These are phyloP conservation scores for Microtus richardsoni DNA, from an alignment of 2,113 vertebrate species.

Conservation along the genomic window DNA sequence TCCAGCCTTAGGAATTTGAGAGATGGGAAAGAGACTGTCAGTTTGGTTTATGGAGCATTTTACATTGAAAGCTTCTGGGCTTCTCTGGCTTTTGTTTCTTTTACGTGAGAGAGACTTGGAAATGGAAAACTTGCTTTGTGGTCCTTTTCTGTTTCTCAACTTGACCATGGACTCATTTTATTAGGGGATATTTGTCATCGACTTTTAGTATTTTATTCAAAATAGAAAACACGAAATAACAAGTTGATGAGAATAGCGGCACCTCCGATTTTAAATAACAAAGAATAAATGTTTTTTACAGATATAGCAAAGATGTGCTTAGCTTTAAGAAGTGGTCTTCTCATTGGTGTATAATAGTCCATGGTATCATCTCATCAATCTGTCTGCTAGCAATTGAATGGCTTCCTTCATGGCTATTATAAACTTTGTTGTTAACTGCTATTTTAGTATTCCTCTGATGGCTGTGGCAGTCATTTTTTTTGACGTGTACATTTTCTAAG, in stretches of 20 bases:
- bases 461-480: neutral
- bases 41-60: slow-evolving; percentile 49
- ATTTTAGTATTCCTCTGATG: neutral
- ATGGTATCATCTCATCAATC: neutral
- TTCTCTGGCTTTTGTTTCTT: slow-evolving; percentile 20
- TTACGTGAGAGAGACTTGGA: neutral
- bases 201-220: slow-evolving; percentile 36
- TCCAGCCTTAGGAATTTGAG: slow-evolving; percentile 35
- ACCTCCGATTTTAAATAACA: neutral
- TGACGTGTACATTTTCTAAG: neutral
- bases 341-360: neutral
- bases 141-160: neutral
- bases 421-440: neutral
- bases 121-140: neutral
- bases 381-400: neutral
- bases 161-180: slow-evolving; percentile 14
- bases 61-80: neutral
- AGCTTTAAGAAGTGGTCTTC: neutral
- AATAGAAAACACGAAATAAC: neutral
- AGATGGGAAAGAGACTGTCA: neutral
- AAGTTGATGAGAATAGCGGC: neutral
- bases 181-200: neutral
- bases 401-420: neutral
- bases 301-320: neutral
- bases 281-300: neutral